Evolutionary conservation across 1,140 invertebrate genomes (phyloP), one percentile per base, ranked within the genome.

Genomic region (Melipona quadrifasciata): DNA sequence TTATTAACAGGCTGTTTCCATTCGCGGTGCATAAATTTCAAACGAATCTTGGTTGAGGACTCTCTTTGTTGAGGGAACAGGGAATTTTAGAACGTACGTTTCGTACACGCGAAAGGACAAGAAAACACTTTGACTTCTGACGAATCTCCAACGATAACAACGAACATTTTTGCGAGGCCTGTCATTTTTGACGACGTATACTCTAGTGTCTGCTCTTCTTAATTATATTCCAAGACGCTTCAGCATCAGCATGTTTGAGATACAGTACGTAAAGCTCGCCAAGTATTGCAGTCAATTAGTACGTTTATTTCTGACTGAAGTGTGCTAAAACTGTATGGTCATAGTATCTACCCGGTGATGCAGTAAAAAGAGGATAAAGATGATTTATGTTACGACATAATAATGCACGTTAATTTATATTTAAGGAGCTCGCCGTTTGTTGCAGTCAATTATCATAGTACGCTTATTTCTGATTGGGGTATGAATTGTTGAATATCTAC

Each of bases 1-100:
- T 74, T 74, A 74, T 57, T 57, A 74, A 74, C 27, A 27, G 53
- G 5, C 27, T 19, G 21, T 34, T 34, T 21, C 53, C 34, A 34
- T 58, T 58, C 19, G 53, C 24, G n/a, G 53, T 72, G 47, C 47
- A 57, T 57, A 74, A 74, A 74, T 74, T 74, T 55, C 31, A 57
- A 11, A 14, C 39, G 34, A 77, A 58, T 58, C 57, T 58, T 61
- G 24, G 24, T n/a, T n/a, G 12, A 61, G 0, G 16, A 5, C 39
- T 39, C 39, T 39, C 39, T 4, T 39, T 17, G n/a, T 16, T 2
- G n/a, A 17, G n/a, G 39, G 6, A 27, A 53, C 14, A 17, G 16
- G 16, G 8, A 27, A 21, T 53, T 72, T 51, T 14, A 72, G 47
- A 27, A 27, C 39, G 16, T 14, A 39, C 39, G 39, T 39, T n/a